A percentile compares a stretch with the other conserved stretches of the same genome.
Conservation (phyloP, 2,797 vertebrate species). For the Paratrypauchen microcephalus region DNA sequence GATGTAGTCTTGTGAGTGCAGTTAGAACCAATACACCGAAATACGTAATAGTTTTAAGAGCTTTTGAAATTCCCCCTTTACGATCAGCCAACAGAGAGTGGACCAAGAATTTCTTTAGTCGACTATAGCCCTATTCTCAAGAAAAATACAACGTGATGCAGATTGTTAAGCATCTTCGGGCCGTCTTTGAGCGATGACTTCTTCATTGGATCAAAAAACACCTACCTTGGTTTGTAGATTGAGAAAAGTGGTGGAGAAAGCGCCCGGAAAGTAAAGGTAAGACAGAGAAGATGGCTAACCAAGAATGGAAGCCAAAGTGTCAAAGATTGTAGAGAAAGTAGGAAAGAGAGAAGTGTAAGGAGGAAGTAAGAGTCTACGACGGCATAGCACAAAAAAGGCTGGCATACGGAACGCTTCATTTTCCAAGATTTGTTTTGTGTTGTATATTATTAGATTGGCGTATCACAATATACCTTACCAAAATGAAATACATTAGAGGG, state of each 20-base stretch:
- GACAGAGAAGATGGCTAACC: constrained; percentile 5
- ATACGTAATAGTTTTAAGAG: no score
- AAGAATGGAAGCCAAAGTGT: constrained; percentile 19
- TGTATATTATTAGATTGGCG: background rate
- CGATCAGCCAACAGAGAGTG: no score
- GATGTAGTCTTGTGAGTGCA: no score
- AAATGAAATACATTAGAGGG: background rate
- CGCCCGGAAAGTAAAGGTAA: constrained; percentile 2
- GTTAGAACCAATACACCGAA: no score
- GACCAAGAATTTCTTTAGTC: no score
- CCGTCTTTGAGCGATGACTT: background rate
- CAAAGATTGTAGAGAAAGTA: constrained; percentile 6
- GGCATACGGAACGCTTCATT: constrained; percentile 16
- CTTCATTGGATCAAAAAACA: constrained; percentile 12
- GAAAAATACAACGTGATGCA: background rate
- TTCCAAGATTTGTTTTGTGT: background rate
- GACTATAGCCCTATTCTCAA: no score
- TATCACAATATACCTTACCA: background rate
- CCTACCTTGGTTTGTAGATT: constrained; percentile 64
- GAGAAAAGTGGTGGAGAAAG: background rate
- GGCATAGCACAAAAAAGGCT: constrained; percentile 30
- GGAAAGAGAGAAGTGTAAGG: constrained; percentile 1
- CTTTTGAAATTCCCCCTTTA: no score
- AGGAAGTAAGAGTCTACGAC: constrained; percentile 14
- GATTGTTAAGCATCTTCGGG: background rate